Base-by-base conservation (phyloP, 2,888 invertebrate species). In the Ctena decussata region DNA sequence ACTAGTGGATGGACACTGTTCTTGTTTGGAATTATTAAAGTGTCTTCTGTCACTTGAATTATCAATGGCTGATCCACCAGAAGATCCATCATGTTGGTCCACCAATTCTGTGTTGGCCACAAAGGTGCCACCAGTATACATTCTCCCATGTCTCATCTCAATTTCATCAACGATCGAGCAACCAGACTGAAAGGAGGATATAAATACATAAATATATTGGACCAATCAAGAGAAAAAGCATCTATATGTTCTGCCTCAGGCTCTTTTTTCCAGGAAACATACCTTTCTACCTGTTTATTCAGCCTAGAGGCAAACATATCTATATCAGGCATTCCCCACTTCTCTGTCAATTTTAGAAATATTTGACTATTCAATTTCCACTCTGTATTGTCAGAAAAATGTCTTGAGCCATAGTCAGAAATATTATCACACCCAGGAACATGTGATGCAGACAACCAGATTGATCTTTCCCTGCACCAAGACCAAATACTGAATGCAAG, bases 51-150 rank as follows among this genome's bases (percentile, higher is more conserved):
- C 3, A 49, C 49, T 49, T 8, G 21, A 30, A 83, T 35, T 37
- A 80, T 71, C 30, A 69, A n/a, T 30, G 78, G 79, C 18, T 35
- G 12, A 21, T 75, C 72, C 21, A 46, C 35, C 27, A 83, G 12
- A 15, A 53, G 21, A 37, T 71, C 49, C 69, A 79, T 77, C 15
- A 80, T n/a, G 37, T 21, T 21, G 24, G 78, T 27, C 57, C 83
- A 82, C 88, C 85, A 79, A 18, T 32, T 39, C 75, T 86, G 79
- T 11, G 82, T 86, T 8, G 49, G 32, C 80, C 85, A 87, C 18
- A 80, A 27, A n/a, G 79, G 79, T 44, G 79, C 78, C 32, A 86
- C 71, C 0, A 88, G 60, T 12, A 86, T 81, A 39, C 76, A 81
- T 44, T 21, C 65, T 18, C 81, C 79, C 37, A 32, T 70, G 76